Evolutionary conservation across 1,140 invertebrate species (phyloP).

Genomic region (Antheraea mylitta): DNA sequence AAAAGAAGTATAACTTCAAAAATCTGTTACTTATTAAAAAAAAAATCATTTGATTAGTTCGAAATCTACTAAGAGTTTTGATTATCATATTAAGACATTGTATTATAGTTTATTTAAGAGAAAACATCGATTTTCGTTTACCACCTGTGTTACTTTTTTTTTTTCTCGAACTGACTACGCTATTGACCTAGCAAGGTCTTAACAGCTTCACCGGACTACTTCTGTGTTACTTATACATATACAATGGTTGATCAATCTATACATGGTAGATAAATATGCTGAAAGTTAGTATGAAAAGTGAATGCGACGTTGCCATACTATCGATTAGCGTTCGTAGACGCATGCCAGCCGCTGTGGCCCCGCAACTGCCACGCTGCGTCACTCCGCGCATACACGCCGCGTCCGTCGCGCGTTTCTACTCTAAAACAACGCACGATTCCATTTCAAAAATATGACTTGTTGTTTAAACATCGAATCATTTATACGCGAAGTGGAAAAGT

Average conservation of each 20-base stretch:
- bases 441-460: slow-evolving; percentile 26
- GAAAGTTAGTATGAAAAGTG: not conserved
- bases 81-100: no score
- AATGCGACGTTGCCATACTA: slow-evolving; percentile 44
- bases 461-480: slow-evolving; percentile 50
- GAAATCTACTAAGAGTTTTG: no score
- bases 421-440: slow-evolving; percentile 19
- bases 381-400: slow-evolving; percentile 32
- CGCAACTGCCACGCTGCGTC: slow-evolving; percentile 31
- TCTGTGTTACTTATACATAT: no score
- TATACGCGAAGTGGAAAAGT: slow-evolving; percentile 55
- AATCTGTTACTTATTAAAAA: no score
- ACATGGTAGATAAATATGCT: not conserved
- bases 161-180: no score
- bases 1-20: no score
- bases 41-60: no score
- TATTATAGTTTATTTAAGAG: no score
- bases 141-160: no score
- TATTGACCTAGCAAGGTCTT: no score
- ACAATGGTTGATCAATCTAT: not conserved
- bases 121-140: no score
- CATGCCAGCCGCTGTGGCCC: slow-evolving; percentile 25
- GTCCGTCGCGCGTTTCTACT: slow-evolving; percentile 21
- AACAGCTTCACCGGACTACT: no score
- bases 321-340: slow-evolving; percentile 10